Evolutionary conservation across 23 tunicate genomes (phyloP).

Genomic region (Corella eumyota): DNA sequence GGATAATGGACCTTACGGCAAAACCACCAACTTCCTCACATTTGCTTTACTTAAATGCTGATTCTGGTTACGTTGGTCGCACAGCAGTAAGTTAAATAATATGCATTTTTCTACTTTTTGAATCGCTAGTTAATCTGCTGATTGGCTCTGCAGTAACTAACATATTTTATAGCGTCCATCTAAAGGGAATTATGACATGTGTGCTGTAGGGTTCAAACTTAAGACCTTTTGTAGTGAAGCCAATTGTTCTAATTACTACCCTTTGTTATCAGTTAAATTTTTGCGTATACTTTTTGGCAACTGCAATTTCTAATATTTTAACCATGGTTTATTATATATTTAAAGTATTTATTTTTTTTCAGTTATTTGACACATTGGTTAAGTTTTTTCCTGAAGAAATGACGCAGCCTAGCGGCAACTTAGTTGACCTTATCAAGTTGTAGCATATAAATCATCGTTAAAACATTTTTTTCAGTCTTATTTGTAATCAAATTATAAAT

Average conservation of each 20-base stretch:
- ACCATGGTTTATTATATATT: no score
- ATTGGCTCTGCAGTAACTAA: no score
- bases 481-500: not conserved
- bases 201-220: no score
- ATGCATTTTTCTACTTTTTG: no score
- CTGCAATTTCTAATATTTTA: no score
- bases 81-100: constrained; percentile 26
- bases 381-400: constrained; percentile 56
- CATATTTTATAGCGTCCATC: no score
- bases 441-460: not conserved
- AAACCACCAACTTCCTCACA: constrained; percentile 7
- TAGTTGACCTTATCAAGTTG: constrained; percentile 38
- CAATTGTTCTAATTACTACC: no score
- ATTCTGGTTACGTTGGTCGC: constrained; percentile 16
- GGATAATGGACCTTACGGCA: not conserved
- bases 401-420: constrained; percentile 56
- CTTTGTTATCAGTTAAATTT: no score
- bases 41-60: constrained; percentile 15
- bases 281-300: no score
- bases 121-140: no score
- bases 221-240: no score
- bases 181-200: no score
- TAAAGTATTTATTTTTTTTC: not conserved
- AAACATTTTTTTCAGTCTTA: not conserved
- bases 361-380: constrained; percentile 45